Base-by-base conservation (phyloP, 2,113 vertebrate species). In the Hydropotes inermis region DNA sequence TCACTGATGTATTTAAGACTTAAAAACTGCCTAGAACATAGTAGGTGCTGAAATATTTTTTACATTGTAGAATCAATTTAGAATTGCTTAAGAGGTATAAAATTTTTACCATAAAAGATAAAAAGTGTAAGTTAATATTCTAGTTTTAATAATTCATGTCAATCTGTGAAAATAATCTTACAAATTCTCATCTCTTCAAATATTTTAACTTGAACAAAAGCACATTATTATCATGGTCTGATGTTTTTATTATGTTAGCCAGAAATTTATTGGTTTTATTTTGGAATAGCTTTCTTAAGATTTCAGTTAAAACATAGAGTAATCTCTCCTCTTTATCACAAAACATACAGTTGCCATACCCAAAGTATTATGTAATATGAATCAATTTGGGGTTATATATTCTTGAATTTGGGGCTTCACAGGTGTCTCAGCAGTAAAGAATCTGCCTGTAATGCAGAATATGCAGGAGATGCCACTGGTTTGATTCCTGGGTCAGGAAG, bases 41-140 rank as follows among this genome's bases (percentile, higher is more conserved):
- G 45, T 94, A 96, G 64, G n/a, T 76, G 61, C 19, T 96, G 27
- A 97, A 92, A 86, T 97, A 78, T 30, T 93, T 95, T 94, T 81
- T 67, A 55, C 15, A 54, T 67, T 70, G n/a, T 36, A 57, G 14
- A 82, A 70, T 64, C 12, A 97, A 85, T 28, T 89, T 57, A 85
- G 17, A 60, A 8, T 89, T 86, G 28, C 11, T 70, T 70, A 55
- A 87, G 11, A 92, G 16, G 5, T 61, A 36, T 64, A 85, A 84
- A 52, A 87, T 19, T 92, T 95, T 94, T 90, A 78, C 70, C 57
- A 81, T 45, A 67, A 64, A 74, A 83, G 7, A 28, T 74, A 67
- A 78, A 21, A 76, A 90, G 11, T 76, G 0, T 89, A 96, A 92
- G 84, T 76, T 70, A 79, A 83, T 95, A 89, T 47, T 57, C 36